Base-by-base conservation (phyloP, 2,888 invertebrate genomes). In the Caenorhabditis sp. region DNA sequence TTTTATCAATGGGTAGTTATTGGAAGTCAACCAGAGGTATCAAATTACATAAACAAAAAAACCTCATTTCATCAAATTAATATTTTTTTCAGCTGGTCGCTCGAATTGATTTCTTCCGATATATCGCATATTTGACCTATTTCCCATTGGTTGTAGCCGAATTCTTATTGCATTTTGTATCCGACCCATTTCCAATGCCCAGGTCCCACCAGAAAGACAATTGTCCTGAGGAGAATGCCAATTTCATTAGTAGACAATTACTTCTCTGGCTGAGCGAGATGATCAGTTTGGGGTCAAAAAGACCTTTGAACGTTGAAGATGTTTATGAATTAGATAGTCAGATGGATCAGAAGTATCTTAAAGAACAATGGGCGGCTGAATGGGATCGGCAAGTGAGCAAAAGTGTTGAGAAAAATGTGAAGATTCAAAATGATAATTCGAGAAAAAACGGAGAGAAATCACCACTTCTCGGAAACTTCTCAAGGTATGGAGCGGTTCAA, bases 1-100 rank as follows among this genome's bases (percentile, higher is more conserved):
- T 87, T 87, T 75, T 84, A 82, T 66, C 76, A 77, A 20, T 85
- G 84, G 84, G 74, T 85, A 61, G 69, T 62, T 1, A 74, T 81
- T 26, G 85, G 84, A 36, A 83, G 82, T 25, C 72, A 83, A 67
- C 79, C 82, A 31, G 70, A 74, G 57, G 85, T 84, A 27, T 43
- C 43, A 14, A 43, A 43, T 43, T 43, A 43, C 43, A 43, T 10
- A 43, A 43, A 43, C 12, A 43, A 10, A 43, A 43, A 43, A 3
- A 43, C 5, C 17, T 43, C 5, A 12, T 38, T 67, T 31, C n/a
- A n/a, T n/a, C n/a, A n/a, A n/a, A n/a, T n/a, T n/a, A n/a, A n/a
- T 26, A 14, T 43, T 69, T 21, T 31, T 79, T 81, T 71, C 69
- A 85, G 86, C 76, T 82, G 12, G 82, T 83, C 14, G 74, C 72